Evolutionary conservation across 2,797 vertebrate species (phyloP), one percentile per base, ranked within the genome.

Genomic region (Molossus alvarezi): DNA sequence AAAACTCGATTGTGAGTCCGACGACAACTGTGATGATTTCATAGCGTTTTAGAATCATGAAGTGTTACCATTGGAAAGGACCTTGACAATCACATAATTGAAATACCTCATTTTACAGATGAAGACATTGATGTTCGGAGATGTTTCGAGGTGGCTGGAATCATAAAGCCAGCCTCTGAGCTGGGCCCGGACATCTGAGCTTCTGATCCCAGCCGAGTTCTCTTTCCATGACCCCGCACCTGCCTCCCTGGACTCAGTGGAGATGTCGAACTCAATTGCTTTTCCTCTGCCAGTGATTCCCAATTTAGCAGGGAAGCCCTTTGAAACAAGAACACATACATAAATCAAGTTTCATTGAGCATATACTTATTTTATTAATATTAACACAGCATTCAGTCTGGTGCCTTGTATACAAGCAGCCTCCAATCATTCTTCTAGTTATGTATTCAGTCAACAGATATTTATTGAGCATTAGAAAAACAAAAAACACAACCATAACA

Each of bases 1-100:
- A 94, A 86, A 84, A 48, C 3, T 12, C 48, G 48, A 51, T 55
- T 88, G 80, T 48, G 51, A 69, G 51, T 84, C 94, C 95, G 81
- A 95, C 51, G 75, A 51, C 48, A 67, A 69, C 21, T 69, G 51
- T 89, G 88, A 88, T 97, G 83, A 97, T 84, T 95, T 97, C 86
- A 87, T 84, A 89, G 89, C 75, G 69, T 95, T 96, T 95, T 93
- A 93, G 65, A 97, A 90, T 94, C 96, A 95, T 91, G 80, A 97
- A 94, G 86, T 95, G 91, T 94, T 91, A 94, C 77, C 72, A 9
- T 73, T 97, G 95, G 95, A 94, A 94, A 51, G 51, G 80, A 77
- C 62, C n/a, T 76, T 51, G 55, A 51, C 21, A 29, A 71, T 53
- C 80, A 55, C 72, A 75, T 95, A 84, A 95, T 93, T 82, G 79